Evolutionary conservation across 1,140 invertebrate species (phyloP), one percentile per base, ranked within the genome.

Genomic region (Ostrea edulis): DNA sequence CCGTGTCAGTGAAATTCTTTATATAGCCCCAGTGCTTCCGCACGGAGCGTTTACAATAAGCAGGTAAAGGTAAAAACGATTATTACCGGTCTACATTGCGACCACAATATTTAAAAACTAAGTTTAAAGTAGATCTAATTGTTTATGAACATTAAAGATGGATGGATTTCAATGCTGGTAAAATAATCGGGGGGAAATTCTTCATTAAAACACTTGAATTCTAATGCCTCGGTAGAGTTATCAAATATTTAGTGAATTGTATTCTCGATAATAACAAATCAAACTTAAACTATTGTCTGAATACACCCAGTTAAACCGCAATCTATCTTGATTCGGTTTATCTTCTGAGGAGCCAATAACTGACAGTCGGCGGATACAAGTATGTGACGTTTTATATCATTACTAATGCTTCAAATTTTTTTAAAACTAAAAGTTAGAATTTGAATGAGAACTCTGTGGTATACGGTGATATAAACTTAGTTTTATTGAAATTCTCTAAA

Each of bases 61-160:
- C 68, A 77, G 68, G 68, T 77, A 77, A 77, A 77, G 68, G 68
- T 77, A 77, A 77, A 77, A 35, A 77, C 8, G 29, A 77, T 22
- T 77, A 14, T 29, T 77, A 29, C 68, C 25, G 68, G 68, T 77
- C 68, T 35, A 77, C 12, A 77, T 29, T 35, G 68, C 68, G 25
- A 77, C 68, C 68, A 77, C 68, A 77, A 77, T 44, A 44, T 77
- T 77, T 77, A 77, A 77, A 77, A 77, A 77, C 68, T 77, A 25
- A 25, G 68, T 77, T 22, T 77, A 77, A 77, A 29, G 25, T 77
- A 77, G 25, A 25, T 29, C 14, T 77, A 35, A 29, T 35, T 77
- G 68, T 29, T 77, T 29, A 77, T 77, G 68, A 77, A 77, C 68
- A 29, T 25, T 25, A 17, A 71, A 29, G 68, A 25, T 77, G 68